These are phyloP conservation scores for Xyrichtys novacula DNA, from an alignment of 2,797 vertebrate species.

Conservation along the genomic window DNA sequence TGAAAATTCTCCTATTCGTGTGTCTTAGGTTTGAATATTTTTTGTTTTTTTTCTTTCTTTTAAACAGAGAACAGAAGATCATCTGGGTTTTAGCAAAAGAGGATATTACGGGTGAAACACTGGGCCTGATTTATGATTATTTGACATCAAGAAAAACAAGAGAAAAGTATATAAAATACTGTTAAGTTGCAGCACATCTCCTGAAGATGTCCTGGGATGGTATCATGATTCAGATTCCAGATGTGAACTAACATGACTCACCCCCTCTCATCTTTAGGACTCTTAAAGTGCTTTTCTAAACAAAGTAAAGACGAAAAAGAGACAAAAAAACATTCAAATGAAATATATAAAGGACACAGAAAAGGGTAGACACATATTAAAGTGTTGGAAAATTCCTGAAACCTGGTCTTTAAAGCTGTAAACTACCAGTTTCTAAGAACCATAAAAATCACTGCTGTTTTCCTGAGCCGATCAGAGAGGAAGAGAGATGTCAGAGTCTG, in stretches of 20 bases:
- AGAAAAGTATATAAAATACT: neutral
- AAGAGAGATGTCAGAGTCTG: slow-evolving; percentile 34
- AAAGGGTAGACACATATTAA: neutral
- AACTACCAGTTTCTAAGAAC: neutral
- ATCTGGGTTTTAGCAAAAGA: neutral
- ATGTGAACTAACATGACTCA: neutral
- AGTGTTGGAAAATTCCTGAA: neutral
- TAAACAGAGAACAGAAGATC: neutral
- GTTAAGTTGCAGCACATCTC: neutral
- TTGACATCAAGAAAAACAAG: neutral
- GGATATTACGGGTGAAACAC: neutral
- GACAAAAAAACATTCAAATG: neutral
- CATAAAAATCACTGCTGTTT: slow-evolving; percentile 1
- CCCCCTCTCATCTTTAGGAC: neutral
- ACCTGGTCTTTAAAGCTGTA: neutral
- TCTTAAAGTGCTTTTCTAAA: neutral
- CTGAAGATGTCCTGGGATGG: neutral
- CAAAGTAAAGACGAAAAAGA: neutral
- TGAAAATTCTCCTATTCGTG: too few species aligned
- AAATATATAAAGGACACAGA: neutral
- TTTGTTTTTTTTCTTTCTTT: neutral
- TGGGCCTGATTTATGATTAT: neutral
- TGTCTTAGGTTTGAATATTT: neutral
- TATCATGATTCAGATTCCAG: neutral
- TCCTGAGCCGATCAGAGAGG: slow-evolving; percentile 21